Conservation (phyloP, 2,797 vertebrate genomes). For the Antennarius maculatus region DNA sequence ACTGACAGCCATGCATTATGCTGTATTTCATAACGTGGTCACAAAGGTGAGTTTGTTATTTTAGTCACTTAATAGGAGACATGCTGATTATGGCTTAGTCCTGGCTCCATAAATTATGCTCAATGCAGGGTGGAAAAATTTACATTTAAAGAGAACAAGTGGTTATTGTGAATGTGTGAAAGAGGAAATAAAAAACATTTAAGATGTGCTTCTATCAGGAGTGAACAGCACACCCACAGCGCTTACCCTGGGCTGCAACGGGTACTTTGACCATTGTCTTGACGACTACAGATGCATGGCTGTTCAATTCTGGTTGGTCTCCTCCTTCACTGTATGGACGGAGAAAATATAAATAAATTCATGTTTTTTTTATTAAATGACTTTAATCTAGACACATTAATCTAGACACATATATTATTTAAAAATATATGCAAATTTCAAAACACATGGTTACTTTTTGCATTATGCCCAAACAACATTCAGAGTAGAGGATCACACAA, state of each 20-base stretch:
- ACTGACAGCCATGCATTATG: slow-evolving; percentile 20
- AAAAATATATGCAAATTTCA: too few species aligned
- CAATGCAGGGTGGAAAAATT: slow-evolving; percentile 16
- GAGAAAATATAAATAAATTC: slow-evolving; percentile 31
- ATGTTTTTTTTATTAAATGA: slow-evolving; percentile 8
- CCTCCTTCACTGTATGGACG: slow-evolving; percentile 72
- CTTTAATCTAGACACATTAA: background rate
- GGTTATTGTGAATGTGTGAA: slow-evolving; percentile 12
- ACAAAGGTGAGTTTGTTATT: slow-evolving; percentile 24
- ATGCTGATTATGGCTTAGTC: slow-evolving; percentile 22
- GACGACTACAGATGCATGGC: slow-evolving; percentile 59
- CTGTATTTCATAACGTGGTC: slow-evolving; percentile 2
- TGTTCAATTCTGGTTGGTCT: slow-evolving; percentile 70
- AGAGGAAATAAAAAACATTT: slow-evolving; percentile 13
- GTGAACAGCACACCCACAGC: background rate
- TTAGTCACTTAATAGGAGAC: slow-evolving; percentile 21
- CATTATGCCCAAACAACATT: background rate
- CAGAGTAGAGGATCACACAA: background rate
- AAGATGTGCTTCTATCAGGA: slow-evolving; percentile 1
- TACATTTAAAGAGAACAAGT: slow-evolving; percentile 7
- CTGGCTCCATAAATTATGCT: slow-evolving; percentile 27
- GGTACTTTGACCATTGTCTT: slow-evolving; percentile 76
- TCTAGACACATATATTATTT: background rate
- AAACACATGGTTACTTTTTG: background rate
- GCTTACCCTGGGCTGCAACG: slow-evolving; percentile 74